Base-by-base conservation (phyloP, 1,140 invertebrate genomes). In the Aphidius ervi region DNA sequence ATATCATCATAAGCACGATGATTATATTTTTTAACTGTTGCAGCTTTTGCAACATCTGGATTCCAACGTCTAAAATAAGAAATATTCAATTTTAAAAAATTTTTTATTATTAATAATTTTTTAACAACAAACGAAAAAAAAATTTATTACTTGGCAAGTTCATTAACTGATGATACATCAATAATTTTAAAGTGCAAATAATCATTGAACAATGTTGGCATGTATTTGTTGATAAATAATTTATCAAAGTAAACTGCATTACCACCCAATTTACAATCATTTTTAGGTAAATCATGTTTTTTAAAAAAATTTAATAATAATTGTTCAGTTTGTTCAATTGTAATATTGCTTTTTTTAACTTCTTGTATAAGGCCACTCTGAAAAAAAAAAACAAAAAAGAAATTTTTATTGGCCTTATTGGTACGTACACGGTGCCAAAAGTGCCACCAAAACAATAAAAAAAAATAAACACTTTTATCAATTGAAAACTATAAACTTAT, bases 111-210 rank as follows among this genome's bases (percentile, higher is more conserved):
- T 16, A 16, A 16, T n/a, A n/a, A n/a, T n/a, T 16, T 16, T 16
- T 16, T 16, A 16, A 16, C 16, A 16, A 16, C 16, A 16, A 16
- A 16, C 0, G 16, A 16, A 16, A 16, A 16, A 16, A 16, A 16
- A 16, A 16, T 16, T 16, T 0, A 16, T 16, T 77, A 84, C 84
- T 76, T 84, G 50, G 77, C 78, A 31, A 98, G 70, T 80, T 16
- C 16, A 97, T 95, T 77, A 2, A 98, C 78, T 4, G 89, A 86
- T 42, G 90, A 93, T 5, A 97, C 94, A 85, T 99, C 96, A 56
- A 98, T 88, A 31, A 94, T 89, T 70, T 95, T 85, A 78, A 98
- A 97, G 77, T 98, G 94, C 58, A 98, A 80, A 77, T 95, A 91
- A 9, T 87, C 70, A 70, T 90, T 16, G 16, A 16, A 16, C 72